phyloP scores from a whole-genome alignment of 1,140 invertebrate species.

The Neodiprion lecontei region DNA sequence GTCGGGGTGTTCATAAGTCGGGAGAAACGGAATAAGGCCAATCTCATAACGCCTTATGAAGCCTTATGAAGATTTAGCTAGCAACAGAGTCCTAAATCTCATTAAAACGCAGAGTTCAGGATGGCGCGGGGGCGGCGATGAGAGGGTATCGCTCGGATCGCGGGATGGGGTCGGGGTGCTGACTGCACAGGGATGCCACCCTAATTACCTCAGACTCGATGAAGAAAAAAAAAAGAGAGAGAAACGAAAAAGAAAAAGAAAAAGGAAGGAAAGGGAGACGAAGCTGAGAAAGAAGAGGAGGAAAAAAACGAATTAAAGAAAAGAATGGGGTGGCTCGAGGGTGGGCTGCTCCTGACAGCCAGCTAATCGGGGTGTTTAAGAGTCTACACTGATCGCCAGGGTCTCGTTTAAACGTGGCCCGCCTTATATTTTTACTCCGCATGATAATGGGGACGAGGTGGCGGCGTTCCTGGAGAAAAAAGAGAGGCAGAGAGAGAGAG shows the following conservation, averaged over 20 bases:
- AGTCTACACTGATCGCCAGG: constrained; percentile 61
- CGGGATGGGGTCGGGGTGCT: constrained; percentile 34
- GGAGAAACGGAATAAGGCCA: constrained; percentile 1
- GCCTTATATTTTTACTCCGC: constrained; percentile 45
- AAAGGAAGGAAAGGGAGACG: constrained; percentile 8
- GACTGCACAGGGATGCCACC: constrained; percentile 57
- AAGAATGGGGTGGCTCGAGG: constrained; percentile 59
- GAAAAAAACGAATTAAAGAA: constrained; percentile 60
- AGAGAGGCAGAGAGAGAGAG: constrained; percentile 27
- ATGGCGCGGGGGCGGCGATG: constrained; percentile 20
- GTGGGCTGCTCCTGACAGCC: constrained; percentile 61
- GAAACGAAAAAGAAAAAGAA: constrained; percentile 15
- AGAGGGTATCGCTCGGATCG: constrained; percentile 13
- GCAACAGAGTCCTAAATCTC: constrained; percentile 53
- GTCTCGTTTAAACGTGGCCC: constrained; percentile 59
- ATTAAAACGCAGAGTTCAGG: constrained; percentile 46
- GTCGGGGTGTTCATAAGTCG: not conserved
- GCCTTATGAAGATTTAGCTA: constrained; percentile 54
- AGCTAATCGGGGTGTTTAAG: constrained; percentile 64
- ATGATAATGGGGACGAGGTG: constrained; percentile 48
- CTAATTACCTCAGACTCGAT: constrained; percentile 59
- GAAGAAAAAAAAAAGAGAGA: constrained; percentile 40
- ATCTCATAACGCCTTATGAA: constrained; percentile 19
- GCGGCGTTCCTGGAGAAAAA: constrained; percentile 28
- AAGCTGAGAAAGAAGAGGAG: not conserved